Conservation (phyloP, 2,113 vertebrate species). For the Xiphophorus couchianus region DNA sequence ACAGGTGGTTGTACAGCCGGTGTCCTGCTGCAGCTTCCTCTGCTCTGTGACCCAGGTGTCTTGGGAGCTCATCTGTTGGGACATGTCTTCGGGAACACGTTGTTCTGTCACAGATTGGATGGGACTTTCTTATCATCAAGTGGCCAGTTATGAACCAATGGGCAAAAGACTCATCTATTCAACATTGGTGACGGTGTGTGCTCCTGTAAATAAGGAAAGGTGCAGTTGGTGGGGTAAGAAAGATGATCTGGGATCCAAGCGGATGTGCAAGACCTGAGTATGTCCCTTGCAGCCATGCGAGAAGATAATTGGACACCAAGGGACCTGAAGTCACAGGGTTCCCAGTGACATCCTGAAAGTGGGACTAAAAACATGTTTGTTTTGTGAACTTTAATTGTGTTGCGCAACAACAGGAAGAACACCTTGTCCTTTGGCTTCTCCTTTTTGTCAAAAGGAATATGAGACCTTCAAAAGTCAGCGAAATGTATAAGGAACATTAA, state of each 20-base stretch:
- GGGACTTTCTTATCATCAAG: conserved; percentile 22
- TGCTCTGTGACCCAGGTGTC: conserved; percentile 38
- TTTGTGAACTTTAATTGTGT: conserved; percentile 38
- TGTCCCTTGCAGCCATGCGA: neutral
- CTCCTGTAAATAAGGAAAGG: neutral
- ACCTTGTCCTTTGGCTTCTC: conserved; percentile 17
- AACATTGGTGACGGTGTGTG: neutral
- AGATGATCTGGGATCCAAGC: neutral
- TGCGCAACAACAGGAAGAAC: conserved; percentile 26
- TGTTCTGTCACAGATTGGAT: conserved; percentile 28
- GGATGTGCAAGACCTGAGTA: neutral
- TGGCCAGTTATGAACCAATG: conserved; percentile 22
- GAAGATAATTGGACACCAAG: conserved; percentile 75
- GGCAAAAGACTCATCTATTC: neutral
- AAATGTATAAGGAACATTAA: neutral
- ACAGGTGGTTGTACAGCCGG: conserved; percentile 8
- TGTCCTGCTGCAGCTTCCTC: conserved; percentile 6
- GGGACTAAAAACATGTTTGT: conserved; percentile 78
- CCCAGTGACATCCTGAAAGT: conserved; percentile 39
- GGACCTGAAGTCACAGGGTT: conserved; percentile 51
- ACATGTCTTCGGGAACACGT: conserved; percentile 81
- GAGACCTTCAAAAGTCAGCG: neutral
- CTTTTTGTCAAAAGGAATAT: neutral
- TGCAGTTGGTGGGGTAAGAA: neutral
- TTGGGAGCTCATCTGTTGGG: conserved; percentile 69